Percentiles rank a stretch among this genome's conserved stretches.
phyloP scores from a whole-genome alignment of 2,888 invertebrate species.

The Dorcus parallelipipedus region DNA sequence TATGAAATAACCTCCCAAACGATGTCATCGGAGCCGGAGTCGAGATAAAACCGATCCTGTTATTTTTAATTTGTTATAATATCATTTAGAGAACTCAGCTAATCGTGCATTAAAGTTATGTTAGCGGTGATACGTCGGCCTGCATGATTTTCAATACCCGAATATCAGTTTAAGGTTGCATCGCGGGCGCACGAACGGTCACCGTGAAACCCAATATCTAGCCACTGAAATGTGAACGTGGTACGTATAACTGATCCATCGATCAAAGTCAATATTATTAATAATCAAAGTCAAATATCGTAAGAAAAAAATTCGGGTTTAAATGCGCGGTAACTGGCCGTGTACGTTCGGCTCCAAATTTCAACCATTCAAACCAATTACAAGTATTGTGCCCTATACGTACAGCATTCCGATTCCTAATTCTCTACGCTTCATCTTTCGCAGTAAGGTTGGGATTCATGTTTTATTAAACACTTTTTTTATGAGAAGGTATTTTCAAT shows the following conservation, averaged over 20 bases:
- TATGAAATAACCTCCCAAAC: slow-evolving; percentile 1
- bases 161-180: slow-evolving; percentile 12
- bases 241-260: slow-evolving; percentile 39
- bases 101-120: slow-evolving; percentile 8
- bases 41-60: background rate
- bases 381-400: background rate
- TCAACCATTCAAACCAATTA: slow-evolving; percentile 17
- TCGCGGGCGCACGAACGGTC: slow-evolving; percentile 7
- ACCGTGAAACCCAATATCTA: slow-evolving; percentile 9
- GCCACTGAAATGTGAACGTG: slow-evolving; percentile 38
- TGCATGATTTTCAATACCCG: slow-evolving; percentile 4
- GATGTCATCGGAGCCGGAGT: background rate
- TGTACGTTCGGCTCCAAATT: slow-evolving; percentile 8
- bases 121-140: background rate
- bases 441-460: no score
- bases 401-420: background rate
- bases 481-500: no score
- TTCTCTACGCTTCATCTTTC: background rate
- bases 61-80: slow-evolving; percentile 10
- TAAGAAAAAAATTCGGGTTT: slow-evolving; percentile 27
- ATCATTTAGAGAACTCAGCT: slow-evolving; percentile 15
- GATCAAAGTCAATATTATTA: slow-evolving; percentile 50
- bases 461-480: no score
- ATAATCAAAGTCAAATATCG: slow-evolving; percentile 47
- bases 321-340: slow-evolving; percentile 16